Evolutionary conservation across 1,140 invertebrate genomes (phyloP), one percentile per base, ranked within the genome.

Genomic region (Reticulitermes speratus): DNA sequence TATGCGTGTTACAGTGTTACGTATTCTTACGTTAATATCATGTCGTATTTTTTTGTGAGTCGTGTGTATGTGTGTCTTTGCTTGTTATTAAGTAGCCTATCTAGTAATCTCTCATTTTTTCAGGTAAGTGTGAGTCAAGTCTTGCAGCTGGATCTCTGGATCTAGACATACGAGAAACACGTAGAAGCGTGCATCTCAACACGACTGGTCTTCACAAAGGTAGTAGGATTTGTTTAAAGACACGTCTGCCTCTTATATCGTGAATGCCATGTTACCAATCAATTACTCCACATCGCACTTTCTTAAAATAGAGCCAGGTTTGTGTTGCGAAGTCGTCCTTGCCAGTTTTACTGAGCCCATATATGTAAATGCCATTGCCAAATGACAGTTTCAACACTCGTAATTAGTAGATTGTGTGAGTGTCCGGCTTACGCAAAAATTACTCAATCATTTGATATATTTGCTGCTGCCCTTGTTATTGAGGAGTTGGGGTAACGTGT

Each of bases 351-450:
- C 65, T 30, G 65, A n/a, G 9, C 25, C 65, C 65, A 75, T 75
- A 75, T 75, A 75, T 75, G 65, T 75, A 75, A 75, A n/a, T 9
- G 65, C 65, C n/a, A 30, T 75, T 75, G 65, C 65, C 65, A 75
- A 75, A 75, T 30, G 65, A 75, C 65, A 75, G 65, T 75, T 75
- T 75, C 65, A 30, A 75, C 65, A 75, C n/a, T 75, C 16, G 65
- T 9, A 25, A 30, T 30, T n/a, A 30, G 30, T 30, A 75, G 65
- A 75, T 75, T 11, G 21, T 11, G 21, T 75, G 52, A 75, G 6
- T 75, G 25, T 6, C n/a, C 7, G 65, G n/a, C 7, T 75, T 75
- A 14, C 7, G 9, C 65, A n/a, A 30, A 30, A 75, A 75, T 30
- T 75, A 25, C n/a, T 9, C 16, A 19, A 75, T 75, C 65, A 9